These are phyloP conservation scores for Polylopha cassiicola DNA, from an alignment of 2,888 invertebrate species.

Conservation along the genomic window DNA sequence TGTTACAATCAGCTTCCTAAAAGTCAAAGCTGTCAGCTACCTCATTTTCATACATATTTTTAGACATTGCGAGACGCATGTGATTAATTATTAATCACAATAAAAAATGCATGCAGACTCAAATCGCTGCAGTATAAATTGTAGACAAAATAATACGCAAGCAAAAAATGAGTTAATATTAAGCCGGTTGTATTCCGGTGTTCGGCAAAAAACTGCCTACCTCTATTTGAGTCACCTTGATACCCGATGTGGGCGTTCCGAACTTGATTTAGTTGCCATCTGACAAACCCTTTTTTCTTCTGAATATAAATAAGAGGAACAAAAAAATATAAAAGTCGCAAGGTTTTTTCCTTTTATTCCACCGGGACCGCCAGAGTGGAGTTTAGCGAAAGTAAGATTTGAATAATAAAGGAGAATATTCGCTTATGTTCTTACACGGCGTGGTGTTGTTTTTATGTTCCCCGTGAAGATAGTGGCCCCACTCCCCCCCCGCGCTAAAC, in stretches of 20 bases:
- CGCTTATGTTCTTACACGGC: conserved; percentile 49
- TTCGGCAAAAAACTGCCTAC: conserved; percentile 53
- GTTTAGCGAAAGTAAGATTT: conserved; percentile 67
- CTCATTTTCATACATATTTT: too few species aligned
- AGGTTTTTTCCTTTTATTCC: conserved; percentile 54
- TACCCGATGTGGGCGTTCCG: conserved; percentile 59
- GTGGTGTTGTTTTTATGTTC: conserved; percentile 51
- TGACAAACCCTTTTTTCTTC: conserved; percentile 74
- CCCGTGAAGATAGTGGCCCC: conserved; percentile 39
- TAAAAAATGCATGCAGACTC: conserved; percentile 39
- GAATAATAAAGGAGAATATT: conserved; percentile 64
- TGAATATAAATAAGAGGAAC: conserved; percentile 70
- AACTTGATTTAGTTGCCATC: conserved; percentile 72
- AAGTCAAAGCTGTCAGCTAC: too few species aligned
- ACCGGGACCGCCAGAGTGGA: conserved; percentile 49
- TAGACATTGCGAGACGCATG: too few species aligned
- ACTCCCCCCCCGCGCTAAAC: conserved; percentile 37
- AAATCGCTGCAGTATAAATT: conserved; percentile 47
- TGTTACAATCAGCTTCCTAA: too few species aligned
- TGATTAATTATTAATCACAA: conserved; percentile 24
- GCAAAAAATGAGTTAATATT: conserved; percentile 38
- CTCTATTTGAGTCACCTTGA: conserved; percentile 64
- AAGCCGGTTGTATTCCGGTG: conserved; percentile 29
- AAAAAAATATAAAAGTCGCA: conserved; percentile 58
- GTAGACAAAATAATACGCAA: conserved; percentile 19